Evolutionary conservation across 2,113 vertebrate species (phyloP).

Genomic region (Patagioenas fasciata): DNA sequence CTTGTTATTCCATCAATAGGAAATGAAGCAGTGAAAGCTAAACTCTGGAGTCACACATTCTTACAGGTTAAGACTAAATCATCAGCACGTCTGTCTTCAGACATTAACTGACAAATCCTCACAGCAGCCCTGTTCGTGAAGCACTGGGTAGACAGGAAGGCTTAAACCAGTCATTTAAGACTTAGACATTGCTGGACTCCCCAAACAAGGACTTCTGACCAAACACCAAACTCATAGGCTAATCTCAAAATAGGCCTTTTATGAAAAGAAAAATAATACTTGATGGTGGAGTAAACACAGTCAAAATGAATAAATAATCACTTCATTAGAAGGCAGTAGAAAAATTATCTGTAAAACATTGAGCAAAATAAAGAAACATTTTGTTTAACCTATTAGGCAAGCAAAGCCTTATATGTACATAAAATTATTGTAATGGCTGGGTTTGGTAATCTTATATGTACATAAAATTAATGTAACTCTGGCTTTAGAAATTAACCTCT

Average conservation of each 20-base stretch:
- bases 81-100: neutral
- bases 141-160: neutral
- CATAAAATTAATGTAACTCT: neutral
- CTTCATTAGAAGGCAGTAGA: neutral
- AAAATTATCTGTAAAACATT: neutral
- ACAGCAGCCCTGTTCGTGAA: neutral
- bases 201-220: neutral
- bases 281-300: neutral
- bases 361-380: neutral
- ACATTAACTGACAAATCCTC: neutral
- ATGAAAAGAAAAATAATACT: neutral
- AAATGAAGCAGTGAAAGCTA: neutral
- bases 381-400: neutral
- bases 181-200: neutral
- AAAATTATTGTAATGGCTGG: neutral
- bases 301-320: neutral
- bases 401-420: neutral
- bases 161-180: slow-evolving; percentile 1
- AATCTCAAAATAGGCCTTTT: slow-evolving; percentile 2
- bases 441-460: neutral
- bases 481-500: neutral
- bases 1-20: neutral
- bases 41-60: neutral
- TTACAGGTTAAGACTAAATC: neutral
- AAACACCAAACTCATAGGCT: neutral